A percentile compares a stretch with the other conserved stretches of the same genome.
Conservation (phyloP, 1,140 invertebrate genomes). For the Drosophila sturtevanti region DNA sequence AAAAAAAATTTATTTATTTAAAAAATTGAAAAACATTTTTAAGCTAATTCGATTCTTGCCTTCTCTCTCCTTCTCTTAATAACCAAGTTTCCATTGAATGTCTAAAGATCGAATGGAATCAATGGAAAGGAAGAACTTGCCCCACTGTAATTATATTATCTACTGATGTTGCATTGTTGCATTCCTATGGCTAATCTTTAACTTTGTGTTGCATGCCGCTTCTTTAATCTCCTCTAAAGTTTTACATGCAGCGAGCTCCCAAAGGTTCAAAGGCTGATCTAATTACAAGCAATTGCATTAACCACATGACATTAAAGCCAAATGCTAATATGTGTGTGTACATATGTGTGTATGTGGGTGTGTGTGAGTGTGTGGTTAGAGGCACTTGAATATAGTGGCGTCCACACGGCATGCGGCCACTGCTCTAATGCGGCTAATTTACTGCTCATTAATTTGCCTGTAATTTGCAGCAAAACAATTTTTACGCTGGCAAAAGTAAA, state of each 20-base stretch:
- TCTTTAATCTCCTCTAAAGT: constrained; percentile 22
- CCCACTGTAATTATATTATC: constrained; percentile 38
- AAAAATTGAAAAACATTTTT: too few relatives aligned
- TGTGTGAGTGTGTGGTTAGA: constrained; percentile 4
- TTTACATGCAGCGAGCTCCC: constrained; percentile 3
- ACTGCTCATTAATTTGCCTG: constrained; percentile 76
- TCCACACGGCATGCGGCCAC: constrained; percentile 29
- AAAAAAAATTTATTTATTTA: too few relatives aligned
- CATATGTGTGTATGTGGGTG: not conserved
- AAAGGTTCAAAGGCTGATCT: constrained; percentile 41
- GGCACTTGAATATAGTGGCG: constrained; percentile 13
- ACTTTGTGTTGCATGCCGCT: constrained; percentile 20
- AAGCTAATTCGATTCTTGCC: too few relatives aligned
- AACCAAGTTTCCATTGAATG: too few relatives aligned
- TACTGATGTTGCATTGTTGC: not conserved
- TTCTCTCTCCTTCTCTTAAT: too few relatives aligned
- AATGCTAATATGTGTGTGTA: constrained; percentile 6
- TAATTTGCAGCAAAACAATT: constrained; percentile 72
- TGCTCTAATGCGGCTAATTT: constrained; percentile 76
- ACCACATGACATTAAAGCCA: constrained; percentile 30
- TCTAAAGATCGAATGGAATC: too few relatives aligned
- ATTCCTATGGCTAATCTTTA: constrained; percentile 13
- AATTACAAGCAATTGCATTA: constrained; percentile 46
- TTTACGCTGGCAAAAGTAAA: constrained; percentile 71
- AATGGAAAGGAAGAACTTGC: not conserved